These are phyloP conservation scores for Chrysotoxum bicinctum DNA, from an alignment of 2,888 invertebrate species.

Conservation along the genomic window DNA sequence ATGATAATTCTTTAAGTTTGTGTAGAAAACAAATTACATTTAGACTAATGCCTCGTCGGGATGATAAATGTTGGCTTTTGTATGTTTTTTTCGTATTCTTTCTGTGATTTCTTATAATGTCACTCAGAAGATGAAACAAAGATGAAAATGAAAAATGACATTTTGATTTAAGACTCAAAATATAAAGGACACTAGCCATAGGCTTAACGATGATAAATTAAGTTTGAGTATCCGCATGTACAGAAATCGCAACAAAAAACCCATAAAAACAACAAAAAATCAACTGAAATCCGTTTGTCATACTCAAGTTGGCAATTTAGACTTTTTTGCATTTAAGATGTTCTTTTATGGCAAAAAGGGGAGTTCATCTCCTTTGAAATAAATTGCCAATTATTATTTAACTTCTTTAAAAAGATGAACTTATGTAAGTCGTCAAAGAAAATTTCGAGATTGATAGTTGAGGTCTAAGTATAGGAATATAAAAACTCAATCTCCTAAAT, in stretches of 20 bases:
- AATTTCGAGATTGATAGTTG: neutral
- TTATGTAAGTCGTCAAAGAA: neutral
- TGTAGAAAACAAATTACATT: conserved; percentile 65
- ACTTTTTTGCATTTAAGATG: neutral
- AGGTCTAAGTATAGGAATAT: neutral
- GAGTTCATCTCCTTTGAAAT: conserved; percentile 45
- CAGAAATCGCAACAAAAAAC: neutral
- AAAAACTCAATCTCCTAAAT: too few relatives aligned
- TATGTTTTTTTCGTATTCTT: conserved; percentile 7
- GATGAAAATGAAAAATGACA: conserved; percentile 66
- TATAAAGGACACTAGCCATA: conserved; percentile 54
- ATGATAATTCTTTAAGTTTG: conserved; percentile 2
- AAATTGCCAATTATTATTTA: conserved; percentile 32
- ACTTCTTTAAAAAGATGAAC: neutral
- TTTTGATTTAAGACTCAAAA: conserved; percentile 58
- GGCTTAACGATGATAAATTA: conserved; percentile 70
- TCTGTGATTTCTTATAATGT: conserved; percentile 33
- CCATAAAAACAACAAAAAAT: neutral
- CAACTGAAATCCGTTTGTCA: conserved; percentile 52
- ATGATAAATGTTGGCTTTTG: conserved; percentile 35
- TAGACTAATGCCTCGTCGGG: conserved; percentile 9
- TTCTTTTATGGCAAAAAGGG: neutral
- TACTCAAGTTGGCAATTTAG: conserved; percentile 36
- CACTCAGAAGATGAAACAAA: conserved; percentile 42
- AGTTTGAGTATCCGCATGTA: neutral